These are phyloP conservation scores for Varanus salvator DNA, from an alignment of 2,113 vertebrate genomes.

Conservation along the genomic window DNA sequence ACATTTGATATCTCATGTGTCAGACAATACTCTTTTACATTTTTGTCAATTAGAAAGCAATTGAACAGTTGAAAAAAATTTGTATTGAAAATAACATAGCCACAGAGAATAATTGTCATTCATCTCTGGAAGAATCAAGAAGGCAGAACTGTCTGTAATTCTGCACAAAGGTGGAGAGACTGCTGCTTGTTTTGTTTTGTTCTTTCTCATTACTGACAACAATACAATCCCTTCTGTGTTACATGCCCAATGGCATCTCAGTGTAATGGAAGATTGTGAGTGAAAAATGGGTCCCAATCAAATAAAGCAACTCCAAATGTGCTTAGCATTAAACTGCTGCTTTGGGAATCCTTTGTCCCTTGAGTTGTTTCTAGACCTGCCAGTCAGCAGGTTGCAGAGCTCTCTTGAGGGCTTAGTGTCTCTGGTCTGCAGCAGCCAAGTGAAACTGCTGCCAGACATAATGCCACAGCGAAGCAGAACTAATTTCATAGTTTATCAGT, in stretches of 20 bases:
- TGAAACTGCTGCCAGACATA: constrained; percentile 50
- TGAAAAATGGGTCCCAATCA: constrained; percentile 67
- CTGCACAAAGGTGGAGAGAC: neutral
- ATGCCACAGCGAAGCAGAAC: constrained; percentile 48
- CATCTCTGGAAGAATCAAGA: neutral
- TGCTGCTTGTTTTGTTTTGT: constrained; percentile 1
- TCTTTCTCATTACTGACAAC: constrained; percentile 41
- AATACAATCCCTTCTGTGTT: constrained; percentile 46
- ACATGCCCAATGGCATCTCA: constrained; percentile 56
- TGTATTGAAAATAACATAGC: neutral
- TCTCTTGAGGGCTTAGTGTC: constrained; percentile 42
- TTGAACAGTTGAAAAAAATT: neutral
- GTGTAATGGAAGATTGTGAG: constrained; percentile 62
- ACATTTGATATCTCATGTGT: neutral
- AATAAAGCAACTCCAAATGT: constrained; percentile 67
- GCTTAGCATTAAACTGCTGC: constrained; percentile 66
- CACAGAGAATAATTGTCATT: neutral
- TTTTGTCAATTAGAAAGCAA: constrained; percentile 3
- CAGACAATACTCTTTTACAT: constrained; percentile 1
- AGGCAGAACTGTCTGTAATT: neutral
- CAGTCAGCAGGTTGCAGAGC: constrained; percentile 57
- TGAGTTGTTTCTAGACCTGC: constrained; percentile 54
- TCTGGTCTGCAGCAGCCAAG: constrained; percentile 49
- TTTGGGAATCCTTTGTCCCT: constrained; percentile 50
- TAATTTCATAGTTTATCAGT: constrained; percentile 60